Base-by-base conservation (phyloP, 1,140 invertebrate species). In the Drosophila persimilis region DNA sequence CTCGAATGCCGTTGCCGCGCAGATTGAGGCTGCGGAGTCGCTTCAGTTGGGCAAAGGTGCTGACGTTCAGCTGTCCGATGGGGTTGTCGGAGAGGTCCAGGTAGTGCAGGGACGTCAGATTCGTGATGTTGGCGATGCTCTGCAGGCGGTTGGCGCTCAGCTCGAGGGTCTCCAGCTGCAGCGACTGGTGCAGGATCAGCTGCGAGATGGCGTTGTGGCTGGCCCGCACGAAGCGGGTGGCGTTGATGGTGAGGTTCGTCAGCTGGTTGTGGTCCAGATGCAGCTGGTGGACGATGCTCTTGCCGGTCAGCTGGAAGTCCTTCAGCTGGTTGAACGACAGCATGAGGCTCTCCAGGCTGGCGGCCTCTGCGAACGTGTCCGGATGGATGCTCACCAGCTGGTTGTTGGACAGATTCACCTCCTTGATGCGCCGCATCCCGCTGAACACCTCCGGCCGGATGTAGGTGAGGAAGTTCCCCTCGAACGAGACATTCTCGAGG, bases 11-110 rank as follows among this genome's bases (percentile, higher is more conserved):
- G n/a, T 61, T 90, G 1, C 63, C 60, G 5, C 84, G 62, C 6
- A 91, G 52, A 47, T 83, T 77, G 0, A 91, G 56, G 24, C 77
- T 72, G 0, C 86, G 53, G 0, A 91, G 54, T 0, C 79, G 53
- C 31, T 88, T 90, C 9, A 91, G 52, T 47, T 88, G 74, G n/a
- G 76, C 75, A 7, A 91, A 91, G 2, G 89, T 91, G 17, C 65
- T 84, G 1, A 91, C 58, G 7, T 81, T 90, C 6, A 90, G 31
- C 0, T 65, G 76, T 0, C 86, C 89, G 9, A 91, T 90, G 8
- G 88, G 75, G 55, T 91, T 91, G 6, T 80, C 76, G 6, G 90
- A 83, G 22, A 91, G 48, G 59, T 90, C 84, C 57, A 91, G 31
- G 15, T 81, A 67, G 0, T 80, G 76, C 31, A 91, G 20, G 0